Conservation (phyloP, 2,113 vertebrate species). For the Charina bottae region DNA sequence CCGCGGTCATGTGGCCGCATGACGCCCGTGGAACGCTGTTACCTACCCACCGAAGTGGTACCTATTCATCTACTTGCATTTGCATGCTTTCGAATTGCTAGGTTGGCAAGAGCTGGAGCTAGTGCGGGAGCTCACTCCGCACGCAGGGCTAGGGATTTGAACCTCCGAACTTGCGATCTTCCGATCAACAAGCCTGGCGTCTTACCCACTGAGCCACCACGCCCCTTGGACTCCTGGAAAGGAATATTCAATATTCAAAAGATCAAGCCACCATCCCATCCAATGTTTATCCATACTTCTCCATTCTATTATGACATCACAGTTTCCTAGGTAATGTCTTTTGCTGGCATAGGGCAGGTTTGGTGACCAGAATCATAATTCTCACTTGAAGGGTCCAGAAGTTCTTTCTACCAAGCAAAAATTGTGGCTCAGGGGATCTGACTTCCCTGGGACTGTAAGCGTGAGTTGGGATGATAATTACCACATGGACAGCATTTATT, state of each 20-base stretch:
- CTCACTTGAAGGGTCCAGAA: background rate
- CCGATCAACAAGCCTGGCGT: no score
- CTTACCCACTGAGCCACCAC: no score
- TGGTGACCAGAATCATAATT: background rate
- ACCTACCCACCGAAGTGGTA: no score
- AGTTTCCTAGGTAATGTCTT: background rate
- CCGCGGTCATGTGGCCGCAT: no score
- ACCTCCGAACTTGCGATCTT: no score
- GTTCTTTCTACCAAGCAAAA: slow-evolving; percentile 49
- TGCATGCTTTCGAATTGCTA: no score
- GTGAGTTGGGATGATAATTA: slow-evolving; percentile 63
- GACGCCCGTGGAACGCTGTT: no score
- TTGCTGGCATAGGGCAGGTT: background rate
- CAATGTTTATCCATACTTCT: background rate
- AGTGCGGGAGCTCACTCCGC: no score
- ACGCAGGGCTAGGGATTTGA: no score
- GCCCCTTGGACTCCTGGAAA: no score
- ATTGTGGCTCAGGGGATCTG: background rate
- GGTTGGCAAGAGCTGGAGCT: no score
- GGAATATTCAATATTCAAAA: background rate
- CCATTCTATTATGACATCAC: slow-evolving; percentile 16
- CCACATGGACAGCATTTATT: slow-evolving; percentile 63
- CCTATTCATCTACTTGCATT: no score
- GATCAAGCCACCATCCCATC: background rate
- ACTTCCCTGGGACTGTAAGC: background rate